phyloP scores from a whole-genome alignment of 2,797 vertebrate genomes.

The Hirundo rustica region DNA sequence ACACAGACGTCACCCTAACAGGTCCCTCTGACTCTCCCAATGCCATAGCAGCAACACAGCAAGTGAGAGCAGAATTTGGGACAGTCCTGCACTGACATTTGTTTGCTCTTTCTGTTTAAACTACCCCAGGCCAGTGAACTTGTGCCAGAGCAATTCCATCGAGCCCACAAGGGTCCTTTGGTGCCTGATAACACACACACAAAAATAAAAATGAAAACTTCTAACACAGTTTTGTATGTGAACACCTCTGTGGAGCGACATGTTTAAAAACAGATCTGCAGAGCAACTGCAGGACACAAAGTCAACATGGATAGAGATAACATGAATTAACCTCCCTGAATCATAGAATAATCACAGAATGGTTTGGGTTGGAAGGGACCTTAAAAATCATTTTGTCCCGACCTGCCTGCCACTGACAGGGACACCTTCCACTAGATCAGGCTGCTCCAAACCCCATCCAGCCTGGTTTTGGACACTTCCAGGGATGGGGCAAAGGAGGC shows the following conservation, averaged over 20 bases:
- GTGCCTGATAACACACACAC: background rate
- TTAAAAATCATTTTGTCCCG: background rate
- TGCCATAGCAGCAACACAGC: background rate
- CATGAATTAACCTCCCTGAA: background rate
- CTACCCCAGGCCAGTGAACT: background rate
- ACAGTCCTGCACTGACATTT: background rate
- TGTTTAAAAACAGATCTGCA: background rate
- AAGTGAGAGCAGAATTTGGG: background rate
- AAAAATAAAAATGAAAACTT: background rate
- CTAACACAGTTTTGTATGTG: background rate
- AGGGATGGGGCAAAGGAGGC: background rate
- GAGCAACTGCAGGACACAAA: background rate
- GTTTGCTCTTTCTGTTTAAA: constrained; percentile 25
- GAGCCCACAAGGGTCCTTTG: background rate
- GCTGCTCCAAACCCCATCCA: background rate
- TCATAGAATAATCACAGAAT: background rate
- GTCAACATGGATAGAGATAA: background rate
- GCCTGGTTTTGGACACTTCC: background rate
- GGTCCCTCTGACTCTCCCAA: background rate
- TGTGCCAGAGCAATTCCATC: background rate
- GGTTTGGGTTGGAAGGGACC: background rate
- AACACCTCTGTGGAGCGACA: background rate
- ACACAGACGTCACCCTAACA: background rate
- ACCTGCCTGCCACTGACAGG: background rate
- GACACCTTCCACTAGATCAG: rapidly evolving